Percentiles rank a stretch among this genome's conserved stretches.
Evolutionary conservation across 2,888 invertebrate species (phyloP).

Genomic region (Drosophila peninsularis): DNA sequence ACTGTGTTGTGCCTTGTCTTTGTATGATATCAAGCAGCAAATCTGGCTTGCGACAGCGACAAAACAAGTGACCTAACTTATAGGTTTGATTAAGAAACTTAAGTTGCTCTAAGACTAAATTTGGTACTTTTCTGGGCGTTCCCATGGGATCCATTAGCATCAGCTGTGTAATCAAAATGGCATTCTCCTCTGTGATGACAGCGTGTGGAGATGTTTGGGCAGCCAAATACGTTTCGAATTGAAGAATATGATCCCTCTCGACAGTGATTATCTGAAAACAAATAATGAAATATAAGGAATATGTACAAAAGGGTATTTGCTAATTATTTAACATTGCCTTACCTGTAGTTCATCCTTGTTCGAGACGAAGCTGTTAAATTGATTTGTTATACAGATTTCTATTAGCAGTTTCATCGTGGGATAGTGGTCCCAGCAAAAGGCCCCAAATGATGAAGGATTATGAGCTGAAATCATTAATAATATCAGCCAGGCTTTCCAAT

Average conservation of each 20-base stretch:
- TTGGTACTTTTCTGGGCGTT: conserved; percentile 92
- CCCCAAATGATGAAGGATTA: conserved; percentile 95
- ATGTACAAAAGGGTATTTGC: not conserved
- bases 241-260: conserved; percentile 92
- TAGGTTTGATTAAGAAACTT: conserved; percentile 91
- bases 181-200: conserved; percentile 95
- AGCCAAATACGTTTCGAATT: conserved; percentile 96
- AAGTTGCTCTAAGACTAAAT: conserved; percentile 90
- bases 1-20: conserved; percentile 93
- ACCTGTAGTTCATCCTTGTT: conserved; percentile 88
- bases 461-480: conserved; percentile 95
- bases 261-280: conserved; percentile 86
- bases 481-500: conserved; percentile 97
- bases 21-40: conserved; percentile 96
- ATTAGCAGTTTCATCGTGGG: conserved; percentile 95
- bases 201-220: conserved; percentile 93
- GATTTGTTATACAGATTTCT: conserved; percentile 98
- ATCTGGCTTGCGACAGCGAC: conserved; percentile 95
- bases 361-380: conserved; percentile 86
- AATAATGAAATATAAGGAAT: not conserved
- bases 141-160: conserved; percentile 95
- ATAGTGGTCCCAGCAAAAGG: conserved; percentile 94
- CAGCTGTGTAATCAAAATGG: conserved; percentile 92
- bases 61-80: conserved; percentile 94
- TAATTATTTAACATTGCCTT: not conserved